phyloP scores from a whole-genome alignment of 2,797 vertebrate genomes.

The Scomberomorus guttatus region DNA sequence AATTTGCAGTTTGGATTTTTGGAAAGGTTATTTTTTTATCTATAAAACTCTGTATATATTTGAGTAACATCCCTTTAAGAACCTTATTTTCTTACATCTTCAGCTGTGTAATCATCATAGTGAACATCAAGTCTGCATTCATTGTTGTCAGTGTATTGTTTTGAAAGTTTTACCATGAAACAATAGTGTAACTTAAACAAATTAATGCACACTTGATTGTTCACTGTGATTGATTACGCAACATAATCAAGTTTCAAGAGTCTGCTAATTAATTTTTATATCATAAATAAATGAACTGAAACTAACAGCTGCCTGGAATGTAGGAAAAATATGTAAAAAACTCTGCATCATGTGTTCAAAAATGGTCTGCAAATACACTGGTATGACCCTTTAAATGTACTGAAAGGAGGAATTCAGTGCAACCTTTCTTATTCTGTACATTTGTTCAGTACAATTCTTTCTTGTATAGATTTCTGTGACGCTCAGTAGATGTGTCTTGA shows the following conservation, averaged over 20 bases:
- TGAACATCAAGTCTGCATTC: neutral
- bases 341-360: neutral
- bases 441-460: neutral
- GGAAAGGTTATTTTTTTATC: too few species aligned
- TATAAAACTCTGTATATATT: too few species aligned
- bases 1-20: too few species aligned
- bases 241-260: neutral
- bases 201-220: neutral
- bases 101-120: too few species aligned
- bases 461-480: conserved; percentile 10
- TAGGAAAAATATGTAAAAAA: neutral
- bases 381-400: neutral
- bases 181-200: neutral
- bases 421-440: neutral
- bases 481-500: conserved; percentile 5
- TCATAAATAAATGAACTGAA: neutral
- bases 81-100: too few species aligned
- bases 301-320: neutral
- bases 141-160: neutral
- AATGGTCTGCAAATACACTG: neutral
- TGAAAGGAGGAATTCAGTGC: neutral
- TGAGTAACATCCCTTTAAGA: too few species aligned
- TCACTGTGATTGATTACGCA: neutral
- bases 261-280: neutral
- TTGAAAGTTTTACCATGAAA: neutral